Base-by-base conservation (phyloP, 1,140 invertebrate genomes). In the Andrena cerasifolii region DNA sequence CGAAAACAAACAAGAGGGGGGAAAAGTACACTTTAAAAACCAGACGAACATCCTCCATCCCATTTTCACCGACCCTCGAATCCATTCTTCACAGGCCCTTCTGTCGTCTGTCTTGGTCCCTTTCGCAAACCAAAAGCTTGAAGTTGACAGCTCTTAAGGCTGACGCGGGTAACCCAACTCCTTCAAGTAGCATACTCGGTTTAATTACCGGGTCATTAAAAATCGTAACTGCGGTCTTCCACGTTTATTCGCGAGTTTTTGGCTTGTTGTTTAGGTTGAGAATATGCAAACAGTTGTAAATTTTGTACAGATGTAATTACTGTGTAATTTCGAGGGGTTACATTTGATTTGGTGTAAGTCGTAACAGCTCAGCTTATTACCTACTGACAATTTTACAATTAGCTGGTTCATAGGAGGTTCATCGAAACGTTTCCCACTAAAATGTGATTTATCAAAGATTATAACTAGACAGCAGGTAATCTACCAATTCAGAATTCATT, bases 1-100 rank as follows among this genome's bases (percentile, higher is more conserved):
- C 4, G 40, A 40, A 28, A 67, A 75, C 63, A 75, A 75, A 75
- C 63, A 75, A 33, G 43, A 10, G 31, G 53, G 36, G 18, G 33
- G 45, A 54, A 21, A 24, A 68, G 73, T 68, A 76, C 73, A 76
- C 73, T 76, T 76, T 49, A 67, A 68, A 76, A 76, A 68, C 73
- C 73, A 76, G 73, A 76, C 73, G 65, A 68, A 76, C 73, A 68
- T 76, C 73, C 73, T 76, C 43, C 73, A 68, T 49, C 53, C 53
- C 53, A 68, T 68, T 76, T 68, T 68, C 65, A 28, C 73, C 31
- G 28, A 59, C 73, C 65, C 53, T 68, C 65, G n/a, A 76, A 76
- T 76, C 73, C 56, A 76, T 76, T 76, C 73, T 76, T 76, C 43
- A 18, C 43, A 58, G 43, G 24, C 65, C 63, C 73, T 67, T 76